Percentiles rank a stretch among this genome's conserved stretches.
Evolutionary conservation across 1,140 invertebrate species (phyloP).

Genomic region (Cylas formicarius): DNA sequence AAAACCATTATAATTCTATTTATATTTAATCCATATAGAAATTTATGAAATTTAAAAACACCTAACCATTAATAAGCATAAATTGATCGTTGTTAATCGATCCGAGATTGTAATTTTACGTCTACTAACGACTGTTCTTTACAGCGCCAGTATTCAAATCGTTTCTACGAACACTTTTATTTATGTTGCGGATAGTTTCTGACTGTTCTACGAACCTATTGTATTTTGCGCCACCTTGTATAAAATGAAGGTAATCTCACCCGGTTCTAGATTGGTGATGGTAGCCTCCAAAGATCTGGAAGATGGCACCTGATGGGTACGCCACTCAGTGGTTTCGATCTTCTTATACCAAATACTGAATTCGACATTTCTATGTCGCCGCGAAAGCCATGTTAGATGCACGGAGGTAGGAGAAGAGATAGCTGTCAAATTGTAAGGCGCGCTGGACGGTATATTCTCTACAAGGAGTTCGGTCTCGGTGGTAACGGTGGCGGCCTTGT

Average conservation of each 20-base stretch:
- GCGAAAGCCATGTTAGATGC: conserved; percentile 79
- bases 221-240: neutral
- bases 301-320: conserved; percentile 60
- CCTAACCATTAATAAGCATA: too few relatives aligned
- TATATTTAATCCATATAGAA: too few relatives aligned
- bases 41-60: too few relatives aligned
- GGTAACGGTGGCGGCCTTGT: conserved; percentile 85
- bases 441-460: conserved; percentile 77
- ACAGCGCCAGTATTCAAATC: too few relatives aligned
- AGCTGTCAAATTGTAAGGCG: conserved; percentile 83
- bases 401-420: conserved; percentile 69
- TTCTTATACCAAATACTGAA: conserved; percentile 80
- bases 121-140: too few relatives aligned
- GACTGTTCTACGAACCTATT: neutral
- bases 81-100: too few relatives aligned
- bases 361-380: conserved; percentile 72
- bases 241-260: conserved; percentile 32
- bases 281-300: conserved; percentile 69
- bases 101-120: too few relatives aligned
- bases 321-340: conserved; percentile 66
- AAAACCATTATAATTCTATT: too few relatives aligned
- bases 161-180: too few relatives aligned
- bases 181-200: too few relatives aligned
- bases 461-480: conserved; percentile 82
- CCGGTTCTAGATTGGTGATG: conserved; percentile 66